These are phyloP conservation scores for Lamproptera curius DNA, from an alignment of 2,888 invertebrate species.

Conservation along the genomic window DNA sequence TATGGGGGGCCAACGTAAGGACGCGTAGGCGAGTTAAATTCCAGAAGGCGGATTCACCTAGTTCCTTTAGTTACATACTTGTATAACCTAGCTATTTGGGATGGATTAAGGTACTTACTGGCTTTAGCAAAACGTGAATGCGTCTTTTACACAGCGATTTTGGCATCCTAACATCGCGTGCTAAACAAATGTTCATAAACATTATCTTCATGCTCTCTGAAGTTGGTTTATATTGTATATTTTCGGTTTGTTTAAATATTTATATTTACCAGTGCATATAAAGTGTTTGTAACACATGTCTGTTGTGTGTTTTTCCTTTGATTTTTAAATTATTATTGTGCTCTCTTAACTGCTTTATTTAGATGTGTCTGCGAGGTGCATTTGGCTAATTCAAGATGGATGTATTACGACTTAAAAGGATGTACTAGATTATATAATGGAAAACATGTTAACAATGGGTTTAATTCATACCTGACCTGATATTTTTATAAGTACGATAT, in stretches of 20 bases:
- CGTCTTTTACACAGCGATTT: conserved; percentile 5
- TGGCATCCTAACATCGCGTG: not conserved
- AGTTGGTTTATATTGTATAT: conserved; percentile 5
- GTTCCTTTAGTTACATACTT: conserved; percentile 9
- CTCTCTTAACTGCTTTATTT: conserved; percentile 11
- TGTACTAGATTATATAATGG: too few relatives aligned
- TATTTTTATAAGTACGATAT: too few relatives aligned
- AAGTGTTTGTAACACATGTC: conserved; percentile 4
- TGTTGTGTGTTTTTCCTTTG: conserved; percentile 1
- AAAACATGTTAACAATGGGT: too few relatives aligned
- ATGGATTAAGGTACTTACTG: conserved; percentile 1
- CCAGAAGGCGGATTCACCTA: too few relatives aligned
- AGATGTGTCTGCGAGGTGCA: conserved; percentile 12
- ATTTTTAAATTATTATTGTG: conserved; percentile 5
- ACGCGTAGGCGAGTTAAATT: too few relatives aligned
- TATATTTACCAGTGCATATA: too few relatives aligned
- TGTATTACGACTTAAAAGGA: too few relatives aligned
- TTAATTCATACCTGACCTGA: too few relatives aligned
- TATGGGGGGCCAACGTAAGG: too few relatives aligned
- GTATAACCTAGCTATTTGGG: conserved; percentile 6
- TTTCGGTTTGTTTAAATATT: conserved; percentile 1
- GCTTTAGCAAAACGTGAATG: conserved; percentile 16
- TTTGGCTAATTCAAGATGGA: too few relatives aligned
- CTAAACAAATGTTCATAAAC: not conserved
- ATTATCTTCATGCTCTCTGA: not conserved